Base-by-base conservation (phyloP, 2,113 vertebrate genomes). In the Chionodraco myersi region DNA sequence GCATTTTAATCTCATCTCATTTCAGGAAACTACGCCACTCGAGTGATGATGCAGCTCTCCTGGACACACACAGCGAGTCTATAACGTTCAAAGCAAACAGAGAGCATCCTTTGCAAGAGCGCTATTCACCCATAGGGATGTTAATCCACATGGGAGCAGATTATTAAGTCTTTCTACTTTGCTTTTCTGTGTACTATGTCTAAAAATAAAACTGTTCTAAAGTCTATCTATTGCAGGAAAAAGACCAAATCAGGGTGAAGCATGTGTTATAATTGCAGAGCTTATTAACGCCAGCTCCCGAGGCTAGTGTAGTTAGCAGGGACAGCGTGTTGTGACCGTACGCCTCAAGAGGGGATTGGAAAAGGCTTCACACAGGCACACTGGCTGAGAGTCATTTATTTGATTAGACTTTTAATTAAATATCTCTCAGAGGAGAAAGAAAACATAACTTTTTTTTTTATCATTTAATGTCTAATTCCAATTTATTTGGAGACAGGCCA, bases 371-470 rank as follows among this genome's bases (percentile, higher is more conserved):
- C 87, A 91, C 62, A 79, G 80, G 58, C 86, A 85, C 56, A 84
- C 79, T 83, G 75, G 78, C 88, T 87, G 79, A 77, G 88, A 90
- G 79, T 90, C 81, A 93, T 92, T 92, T 92, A 93, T 92, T 92
- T 92, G 91, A 93, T 93, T 91, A 82, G 92, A 92, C 90, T 92
- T 93, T 92, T 90, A 92, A 93, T 92, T 90, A 92, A 92, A 91
- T 91, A 90, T 89, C 87, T 89, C 88, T 90, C 86, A 0, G 18
- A 86, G 86, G 89, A 69, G 70, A 13, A 58, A 53, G 77, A 69
- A 82, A 71, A 66, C 34, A 44, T 47, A 77, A 75, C 72, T 60
- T 84, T 85, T 41, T 86, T 86, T 85, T 92, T 86, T 84, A 90
- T 92, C 83, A 92, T 89, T 92, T 89, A 89, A 91, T 90, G 84